Percentiles rank a stretch among this genome's conserved stretches.
Evolutionary conservation across 1,140 invertebrate genomes (phyloP).

Genomic region (Ctenoplectra terminalis): DNA sequence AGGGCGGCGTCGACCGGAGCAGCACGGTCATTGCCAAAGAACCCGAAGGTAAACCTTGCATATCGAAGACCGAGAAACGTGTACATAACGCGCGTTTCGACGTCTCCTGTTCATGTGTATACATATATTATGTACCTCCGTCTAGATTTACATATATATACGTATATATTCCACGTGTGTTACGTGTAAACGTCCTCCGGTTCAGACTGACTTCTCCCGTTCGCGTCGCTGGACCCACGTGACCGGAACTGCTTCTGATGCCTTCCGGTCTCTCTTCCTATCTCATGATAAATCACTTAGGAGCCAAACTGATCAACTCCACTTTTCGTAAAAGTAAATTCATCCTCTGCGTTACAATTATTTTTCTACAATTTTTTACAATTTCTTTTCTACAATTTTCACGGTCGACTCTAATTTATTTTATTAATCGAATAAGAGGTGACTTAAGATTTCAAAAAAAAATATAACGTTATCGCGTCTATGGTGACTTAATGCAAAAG

Average conservation of each 20-base stretch:
- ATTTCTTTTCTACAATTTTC: too few relatives aligned
- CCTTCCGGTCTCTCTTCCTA: background rate
- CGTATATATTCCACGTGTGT: conserved; percentile 23
- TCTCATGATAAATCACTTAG: too few relatives aligned
- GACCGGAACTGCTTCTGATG: background rate
- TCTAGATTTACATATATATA: conserved; percentile 40
- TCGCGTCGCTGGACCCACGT: background rate
- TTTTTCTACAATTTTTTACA: too few relatives aligned
- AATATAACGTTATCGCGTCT: too few relatives aligned
- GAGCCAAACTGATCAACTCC: too few relatives aligned
- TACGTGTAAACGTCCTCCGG: conserved; percentile 33
- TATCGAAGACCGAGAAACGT: conserved; percentile 67
- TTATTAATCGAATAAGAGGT: too few relatives aligned
- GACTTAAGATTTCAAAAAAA: too few relatives aligned
- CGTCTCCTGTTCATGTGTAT: conserved; percentile 60
- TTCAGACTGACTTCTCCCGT: conserved; percentile 52
- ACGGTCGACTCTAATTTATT: too few relatives aligned
- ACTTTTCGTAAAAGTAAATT: too few relatives aligned
- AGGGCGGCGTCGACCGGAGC: conserved; percentile 94
- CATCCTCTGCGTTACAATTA: too few relatives aligned
- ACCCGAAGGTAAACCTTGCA: conserved; percentile 89
- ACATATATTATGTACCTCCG: conserved; percentile 34
- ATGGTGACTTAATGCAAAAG: too few relatives aligned
- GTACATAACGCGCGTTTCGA: conserved; percentile 61
- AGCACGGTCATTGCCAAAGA: conserved; percentile 97